phyloP scores from a whole-genome alignment of 2,113 vertebrate species.

The Antigone vipio region DNA sequence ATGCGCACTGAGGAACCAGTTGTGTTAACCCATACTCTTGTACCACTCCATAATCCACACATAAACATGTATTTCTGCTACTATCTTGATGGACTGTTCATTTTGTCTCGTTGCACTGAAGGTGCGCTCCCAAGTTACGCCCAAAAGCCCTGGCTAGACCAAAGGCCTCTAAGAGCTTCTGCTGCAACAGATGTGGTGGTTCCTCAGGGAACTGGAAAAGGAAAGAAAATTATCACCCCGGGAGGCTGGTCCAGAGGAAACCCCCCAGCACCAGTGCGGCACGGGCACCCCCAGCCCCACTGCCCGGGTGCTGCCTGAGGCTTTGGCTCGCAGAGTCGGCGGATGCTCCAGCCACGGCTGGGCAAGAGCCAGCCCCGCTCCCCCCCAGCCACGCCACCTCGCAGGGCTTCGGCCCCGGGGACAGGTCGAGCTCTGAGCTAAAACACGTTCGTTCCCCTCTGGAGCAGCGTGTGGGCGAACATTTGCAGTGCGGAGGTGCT shows the following conservation, averaged over 20 bases:
- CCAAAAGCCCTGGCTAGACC: background rate
- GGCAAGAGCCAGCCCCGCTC: background rate
- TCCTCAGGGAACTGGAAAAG: background rate
- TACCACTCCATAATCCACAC: constrained; percentile 30
- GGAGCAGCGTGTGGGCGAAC: background rate
- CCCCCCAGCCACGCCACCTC: too few species aligned
- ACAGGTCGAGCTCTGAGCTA: background rate
- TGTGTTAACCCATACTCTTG: background rate
- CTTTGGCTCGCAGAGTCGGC: background rate
- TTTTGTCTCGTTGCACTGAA: background rate
- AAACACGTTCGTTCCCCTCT: background rate
- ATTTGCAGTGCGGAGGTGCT: background rate
- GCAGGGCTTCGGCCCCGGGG: too few species aligned
- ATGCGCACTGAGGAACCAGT: background rate
- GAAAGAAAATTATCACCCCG: background rate
- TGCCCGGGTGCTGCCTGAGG: background rate
- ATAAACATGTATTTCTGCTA: constrained; percentile 53
- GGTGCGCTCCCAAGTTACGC: background rate
- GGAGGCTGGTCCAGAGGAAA: background rate
- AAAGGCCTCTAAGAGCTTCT: background rate
- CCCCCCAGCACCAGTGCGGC: rapidly evolving
- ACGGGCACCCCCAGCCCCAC: background rate
- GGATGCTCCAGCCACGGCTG: background rate
- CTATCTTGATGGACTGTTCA: background rate
- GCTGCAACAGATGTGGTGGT: background rate